phyloP scores from a whole-genome alignment of 2,888 invertebrate genomes.

The Sarcophaga variegata region DNA sequence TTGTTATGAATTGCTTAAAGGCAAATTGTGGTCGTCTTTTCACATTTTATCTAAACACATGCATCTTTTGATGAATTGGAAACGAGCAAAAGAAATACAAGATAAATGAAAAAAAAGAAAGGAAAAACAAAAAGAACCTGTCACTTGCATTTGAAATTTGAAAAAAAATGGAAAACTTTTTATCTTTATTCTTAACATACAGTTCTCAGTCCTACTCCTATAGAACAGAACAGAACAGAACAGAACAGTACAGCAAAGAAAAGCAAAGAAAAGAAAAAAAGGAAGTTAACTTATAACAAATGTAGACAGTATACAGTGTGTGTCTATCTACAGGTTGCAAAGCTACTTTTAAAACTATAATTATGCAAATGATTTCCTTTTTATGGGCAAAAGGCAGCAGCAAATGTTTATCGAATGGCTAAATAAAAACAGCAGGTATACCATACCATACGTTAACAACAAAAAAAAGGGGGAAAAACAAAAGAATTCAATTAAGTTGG shows the following conservation, averaged over 20 bases:
- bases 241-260: no score
- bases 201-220: not conserved
- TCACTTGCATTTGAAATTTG: slow-evolving; percentile 23
- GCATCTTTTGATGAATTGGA: slow-evolving; percentile 61
- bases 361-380: slow-evolving; percentile 70
- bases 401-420: not conserved
- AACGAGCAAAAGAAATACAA: not conserved
- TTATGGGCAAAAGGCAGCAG: slow-evolving; percentile 12
- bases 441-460: no score
- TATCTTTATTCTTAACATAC: not conserved
- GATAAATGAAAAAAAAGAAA: not conserved
- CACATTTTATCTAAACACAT: slow-evolving; percentile 57
- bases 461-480: slow-evolving; percentile 18
- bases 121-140: slow-evolving; percentile 45
- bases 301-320: not conserved
- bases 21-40: slow-evolving; percentile 45
- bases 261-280: not conserved
- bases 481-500: slow-evolving; percentile 58
- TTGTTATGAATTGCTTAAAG: slow-evolving; percentile 63
- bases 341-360: slow-evolving; percentile 59
- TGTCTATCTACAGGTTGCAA: slow-evolving; percentile 28
- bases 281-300: slow-evolving; percentile 30
- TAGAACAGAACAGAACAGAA: no score
- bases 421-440: not conserved
- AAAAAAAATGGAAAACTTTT: slow-evolving; percentile 12